Conservation (phyloP, 2,113 vertebrate species). For the Caretta caretta region DNA sequence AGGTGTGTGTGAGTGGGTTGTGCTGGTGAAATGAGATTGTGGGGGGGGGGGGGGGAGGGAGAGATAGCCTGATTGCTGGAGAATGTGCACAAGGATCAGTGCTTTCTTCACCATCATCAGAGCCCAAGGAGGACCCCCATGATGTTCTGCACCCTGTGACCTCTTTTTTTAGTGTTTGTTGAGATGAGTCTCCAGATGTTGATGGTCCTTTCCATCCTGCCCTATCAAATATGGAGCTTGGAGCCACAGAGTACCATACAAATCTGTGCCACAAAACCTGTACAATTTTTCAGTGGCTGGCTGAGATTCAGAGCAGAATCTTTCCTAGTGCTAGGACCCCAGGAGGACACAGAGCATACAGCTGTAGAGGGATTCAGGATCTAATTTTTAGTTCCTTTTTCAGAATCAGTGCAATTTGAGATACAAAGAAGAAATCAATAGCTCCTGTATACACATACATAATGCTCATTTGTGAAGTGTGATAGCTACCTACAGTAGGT, state of each 20-base stretch:
- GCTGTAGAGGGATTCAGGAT: neutral
- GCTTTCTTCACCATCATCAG: neutral
- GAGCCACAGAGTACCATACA: neutral
- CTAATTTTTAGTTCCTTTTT: neutral
- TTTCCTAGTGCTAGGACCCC: neutral
- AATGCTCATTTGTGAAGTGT: neutral
- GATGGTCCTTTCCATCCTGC: rapidly evolving
- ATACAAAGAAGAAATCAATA: neutral
- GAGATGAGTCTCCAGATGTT: neutral
- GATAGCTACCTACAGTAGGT: neutral
- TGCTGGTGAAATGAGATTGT: neutral
- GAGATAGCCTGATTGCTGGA: neutral
- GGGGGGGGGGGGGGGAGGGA: no score
- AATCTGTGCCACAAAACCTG: neutral
- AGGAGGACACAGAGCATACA: neutral
- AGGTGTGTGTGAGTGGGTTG: neutral
- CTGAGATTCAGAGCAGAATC: neutral
- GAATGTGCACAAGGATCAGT: rapidly evolving
- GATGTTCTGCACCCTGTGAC: neutral
- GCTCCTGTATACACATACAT: neutral
- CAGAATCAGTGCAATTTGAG: neutral
- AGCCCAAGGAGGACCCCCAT: neutral
- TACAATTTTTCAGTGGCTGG: neutral
- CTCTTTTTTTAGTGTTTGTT: rapidly evolving
- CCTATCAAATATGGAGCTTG: neutral